phyloP scores from a whole-genome alignment of 2,888 invertebrate species.

The Philonicus albiceps region DNA sequence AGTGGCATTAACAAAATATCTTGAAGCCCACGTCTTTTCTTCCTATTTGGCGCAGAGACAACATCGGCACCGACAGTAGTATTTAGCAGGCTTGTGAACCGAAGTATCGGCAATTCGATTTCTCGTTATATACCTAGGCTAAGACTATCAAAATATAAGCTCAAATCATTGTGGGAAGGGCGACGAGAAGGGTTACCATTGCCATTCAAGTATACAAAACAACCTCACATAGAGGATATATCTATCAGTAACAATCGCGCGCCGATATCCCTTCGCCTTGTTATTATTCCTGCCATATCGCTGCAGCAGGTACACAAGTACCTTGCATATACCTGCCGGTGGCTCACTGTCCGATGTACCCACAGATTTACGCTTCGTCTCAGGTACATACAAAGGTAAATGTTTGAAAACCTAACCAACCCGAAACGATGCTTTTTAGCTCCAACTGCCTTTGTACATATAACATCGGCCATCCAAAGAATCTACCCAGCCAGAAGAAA shows the following conservation, averaged over 20 bases:
- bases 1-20: background rate
- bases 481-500: background rate
- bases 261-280: slow-evolving; percentile 19
- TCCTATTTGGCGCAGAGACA: background rate
- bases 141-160: background rate
- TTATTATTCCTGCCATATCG: slow-evolving; percentile 10
- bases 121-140: background rate
- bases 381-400: slow-evolving; percentile 11
- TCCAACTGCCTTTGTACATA: background rate
- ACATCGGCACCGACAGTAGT: background rate
- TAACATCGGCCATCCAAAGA: background rate
- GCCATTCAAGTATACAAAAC: slow-evolving; percentile 19
- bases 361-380: background rate
- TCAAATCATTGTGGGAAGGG: background rate
- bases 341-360: background rate
- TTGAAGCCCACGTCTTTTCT: background rate
- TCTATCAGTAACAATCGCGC: slow-evolving; percentile 12
- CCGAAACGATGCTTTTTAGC: slow-evolving; percentile 28
- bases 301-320: background rate
- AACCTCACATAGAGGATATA: background rate
- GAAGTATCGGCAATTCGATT: background rate
- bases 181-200: background rate
- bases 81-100: background rate
- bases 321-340: background rate
- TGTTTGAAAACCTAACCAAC: slow-evolving; percentile 29